Evolutionary conservation across 2,888 invertebrate species (phyloP), one percentile per base, ranked within the genome.

Genomic region (Pristionchus entomophagus): DNA sequence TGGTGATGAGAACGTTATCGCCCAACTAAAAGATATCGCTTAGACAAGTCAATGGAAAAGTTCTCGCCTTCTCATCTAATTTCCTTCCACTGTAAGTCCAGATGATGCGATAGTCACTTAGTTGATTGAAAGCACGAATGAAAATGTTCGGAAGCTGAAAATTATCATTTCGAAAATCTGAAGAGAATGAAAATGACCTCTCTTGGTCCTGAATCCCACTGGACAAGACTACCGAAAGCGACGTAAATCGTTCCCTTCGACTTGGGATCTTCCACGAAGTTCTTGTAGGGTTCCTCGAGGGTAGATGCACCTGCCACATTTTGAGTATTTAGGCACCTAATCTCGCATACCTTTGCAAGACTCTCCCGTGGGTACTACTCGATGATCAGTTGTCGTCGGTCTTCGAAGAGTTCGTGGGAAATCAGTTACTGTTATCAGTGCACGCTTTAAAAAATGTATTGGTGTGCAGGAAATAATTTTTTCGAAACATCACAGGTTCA

Each of bases 181-280:
- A 2, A 51, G 1, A 10, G 32, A 29, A 49, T 1, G 19, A 3
- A 26, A 56, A 26, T 83, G 4, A 88, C 88, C 53, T 89, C 88
- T 8, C 69, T 84, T 26, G 90, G 90, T n/a, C 90, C 91, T 26
- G 86, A 84, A 35, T 88, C 87, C 87, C 90, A 89, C 35, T 89
- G 87, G 22, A 90, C 88, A 84, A 90, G 88, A 12, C 89, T 89
- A 2, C 91, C 91, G 56, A 91, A 90, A 12, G 91, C 91, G n/a
- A 90, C 89, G 73, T 90, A 89, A 22, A 91, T 90, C 3, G 90
- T 90, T 83, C 91, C 91, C 56, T 85, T 88, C 32, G 90, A 90
- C 2, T 32, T 65, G 0, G 90, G 88, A 86, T 90, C 91, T 51
- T 89, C 88, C 17, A 90, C 88, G 62, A 91, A 90, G 2, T 85